Conservation (phyloP, 2,113 vertebrate species). For the Scatophagus argus region DNA sequence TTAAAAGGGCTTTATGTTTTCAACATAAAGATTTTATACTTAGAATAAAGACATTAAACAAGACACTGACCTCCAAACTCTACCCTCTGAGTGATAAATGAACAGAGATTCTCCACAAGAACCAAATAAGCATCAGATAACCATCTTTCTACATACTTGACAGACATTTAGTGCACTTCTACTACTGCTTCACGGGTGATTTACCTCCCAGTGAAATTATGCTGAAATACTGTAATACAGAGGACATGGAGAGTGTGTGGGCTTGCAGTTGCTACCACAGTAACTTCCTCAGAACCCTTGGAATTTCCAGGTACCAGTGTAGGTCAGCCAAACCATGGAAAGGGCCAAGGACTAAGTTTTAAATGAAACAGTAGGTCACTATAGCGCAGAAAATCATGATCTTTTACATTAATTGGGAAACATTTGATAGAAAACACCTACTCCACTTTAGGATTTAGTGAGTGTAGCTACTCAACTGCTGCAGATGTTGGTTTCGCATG, state of each 20-base stretch:
- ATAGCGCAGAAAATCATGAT: background rate
- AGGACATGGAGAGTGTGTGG: constrained; percentile 17
- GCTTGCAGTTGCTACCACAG: background rate
- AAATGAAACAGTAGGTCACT: background rate
- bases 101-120: background rate
- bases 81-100: background rate
- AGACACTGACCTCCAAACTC: background rate
- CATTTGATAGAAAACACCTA: background rate
- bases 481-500: background rate
- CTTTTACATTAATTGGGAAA: background rate
- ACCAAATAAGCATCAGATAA: background rate
- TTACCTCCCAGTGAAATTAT: background rate
- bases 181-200: background rate
- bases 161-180: background rate
- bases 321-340: constrained; percentile 18
- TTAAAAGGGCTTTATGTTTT: background rate
- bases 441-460: background rate
- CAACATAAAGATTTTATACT: background rate
- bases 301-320: constrained; percentile 8
- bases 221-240: background rate
- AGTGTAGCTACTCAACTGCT: background rate
- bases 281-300: background rate
- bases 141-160: background rate
- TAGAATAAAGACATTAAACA: background rate
- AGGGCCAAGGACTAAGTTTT: background rate